A percentile compares a stretch with the other conserved stretches of the same genome.
phyloP scores from a whole-genome alignment of 2,797 vertebrate species.

The Phrynocephalus guinanensis region DNA sequence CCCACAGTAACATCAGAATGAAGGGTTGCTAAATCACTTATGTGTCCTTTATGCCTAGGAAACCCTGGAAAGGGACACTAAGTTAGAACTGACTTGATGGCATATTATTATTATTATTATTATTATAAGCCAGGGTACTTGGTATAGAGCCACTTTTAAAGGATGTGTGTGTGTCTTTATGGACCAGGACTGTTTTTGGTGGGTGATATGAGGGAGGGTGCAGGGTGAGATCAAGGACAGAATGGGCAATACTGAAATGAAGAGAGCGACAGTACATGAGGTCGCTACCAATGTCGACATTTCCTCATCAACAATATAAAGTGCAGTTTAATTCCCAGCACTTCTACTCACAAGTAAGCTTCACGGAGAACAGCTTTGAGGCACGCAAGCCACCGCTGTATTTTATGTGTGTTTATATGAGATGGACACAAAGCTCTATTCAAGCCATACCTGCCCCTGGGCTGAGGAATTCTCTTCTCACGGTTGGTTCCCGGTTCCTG shows the following conservation, averaged over 20 bases:
- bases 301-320: background rate
- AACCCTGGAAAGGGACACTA: too few relatives aligned
- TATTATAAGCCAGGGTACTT: background rate
- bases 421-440: too few relatives aligned
- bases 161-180: background rate
- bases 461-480: too few relatives aligned
- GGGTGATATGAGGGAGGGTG: background rate
- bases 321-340: background rate
- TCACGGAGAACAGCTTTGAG: background rate
- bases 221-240: background rate
- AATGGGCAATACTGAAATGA: background rate
- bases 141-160: background rate
- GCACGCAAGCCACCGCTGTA: background rate
- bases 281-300: background rate
- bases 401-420: too few relatives aligned
- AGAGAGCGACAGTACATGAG: background rate
- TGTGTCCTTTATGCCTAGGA: too few relatives aligned
- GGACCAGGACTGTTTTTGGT: background rate
- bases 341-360: background rate
- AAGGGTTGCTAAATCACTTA: too few relatives aligned
- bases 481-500: too few relatives aligned
- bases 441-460: too few relatives aligned
- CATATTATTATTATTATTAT: too few relatives aligned
- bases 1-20: too few relatives aligned
- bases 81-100: too few relatives aligned